These are phyloP conservation scores for Lithophane leautieri DNA, from an alignment of 2,888 invertebrate genomes.

Conservation along the genomic window DNA sequence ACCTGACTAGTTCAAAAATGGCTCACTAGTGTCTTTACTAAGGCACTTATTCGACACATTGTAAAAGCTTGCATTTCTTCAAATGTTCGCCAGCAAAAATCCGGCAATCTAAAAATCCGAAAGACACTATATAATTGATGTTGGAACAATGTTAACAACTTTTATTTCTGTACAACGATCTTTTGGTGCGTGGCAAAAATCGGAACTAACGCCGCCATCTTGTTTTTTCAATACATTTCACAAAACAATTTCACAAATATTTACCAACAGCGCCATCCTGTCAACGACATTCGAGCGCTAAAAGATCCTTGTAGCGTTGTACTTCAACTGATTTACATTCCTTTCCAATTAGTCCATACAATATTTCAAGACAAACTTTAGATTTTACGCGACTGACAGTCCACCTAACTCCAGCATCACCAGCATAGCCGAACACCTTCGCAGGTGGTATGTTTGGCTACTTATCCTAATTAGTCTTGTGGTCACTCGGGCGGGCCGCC, in stretches of 20 bases:
- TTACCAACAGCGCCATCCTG: not conserved
- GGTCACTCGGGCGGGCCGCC: slow-evolving; percentile 81
- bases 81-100: not conserved
- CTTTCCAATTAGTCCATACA: not conserved
- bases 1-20: slow-evolving; percentile 7
- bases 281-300: not conserved
- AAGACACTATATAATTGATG: not conserved
- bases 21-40: not conserved
- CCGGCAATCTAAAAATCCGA: not conserved
- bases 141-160: not conserved
- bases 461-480: slow-evolving; percentile 57
- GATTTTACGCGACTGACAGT: slow-evolving; percentile 38
- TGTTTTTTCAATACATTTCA: not conserved
- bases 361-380: not conserved
- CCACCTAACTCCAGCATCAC: slow-evolving; percentile 39
- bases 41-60: slow-evolving; percentile 23
- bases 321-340: not conserved
- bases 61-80: not conserved
- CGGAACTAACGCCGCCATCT: not conserved
- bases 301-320: not conserved
- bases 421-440: slow-evolving; percentile 54
- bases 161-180: not conserved
- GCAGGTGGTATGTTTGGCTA: slow-evolving; percentile 51
- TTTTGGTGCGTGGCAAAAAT: not conserved
- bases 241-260: not conserved